phyloP scores from a whole-genome alignment of 2,113 vertebrate species.

The Peromyscus maniculatus region DNA sequence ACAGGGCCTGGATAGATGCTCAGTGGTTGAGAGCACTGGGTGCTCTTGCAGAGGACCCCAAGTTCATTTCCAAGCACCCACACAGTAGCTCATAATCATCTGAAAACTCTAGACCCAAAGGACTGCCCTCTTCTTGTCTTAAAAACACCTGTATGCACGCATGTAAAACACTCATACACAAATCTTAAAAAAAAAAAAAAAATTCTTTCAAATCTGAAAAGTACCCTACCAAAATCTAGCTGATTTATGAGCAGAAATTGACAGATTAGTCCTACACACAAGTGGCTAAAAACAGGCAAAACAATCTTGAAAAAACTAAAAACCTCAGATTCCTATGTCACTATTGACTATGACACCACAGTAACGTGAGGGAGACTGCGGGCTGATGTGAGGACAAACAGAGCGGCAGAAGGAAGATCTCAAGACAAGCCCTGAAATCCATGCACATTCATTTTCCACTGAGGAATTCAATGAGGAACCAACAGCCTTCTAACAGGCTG shows the following conservation, averaged over 20 bases:
- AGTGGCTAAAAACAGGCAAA: constrained; percentile 15
- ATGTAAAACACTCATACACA: not conserved
- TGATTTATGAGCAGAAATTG: not conserved
- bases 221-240: constrained; percentile 8
- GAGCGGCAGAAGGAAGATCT: not conserved
- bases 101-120: not conserved
- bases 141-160: not conserved
- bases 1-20: not conserved
- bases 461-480: constrained; percentile 20
- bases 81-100: not conserved
- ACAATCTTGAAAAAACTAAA: not conserved
- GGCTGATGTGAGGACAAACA: not conserved
- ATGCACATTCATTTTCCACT: not conserved
- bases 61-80: not conserved
- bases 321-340: not conserved
- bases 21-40: not conserved
- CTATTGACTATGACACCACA: not conserved
- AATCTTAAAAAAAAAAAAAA: not conserved
- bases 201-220: constrained; percentile 11
- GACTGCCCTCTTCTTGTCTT: not conserved
- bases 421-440: not conserved
- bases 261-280: not conserved
- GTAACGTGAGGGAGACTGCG: not conserved
- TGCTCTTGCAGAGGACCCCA: not conserved
- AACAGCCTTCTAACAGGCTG: not conserved